Evolutionary conservation across 2,113 vertebrate genomes (phyloP).

Genomic region (Paramormyrops kingsleyae): DNA sequence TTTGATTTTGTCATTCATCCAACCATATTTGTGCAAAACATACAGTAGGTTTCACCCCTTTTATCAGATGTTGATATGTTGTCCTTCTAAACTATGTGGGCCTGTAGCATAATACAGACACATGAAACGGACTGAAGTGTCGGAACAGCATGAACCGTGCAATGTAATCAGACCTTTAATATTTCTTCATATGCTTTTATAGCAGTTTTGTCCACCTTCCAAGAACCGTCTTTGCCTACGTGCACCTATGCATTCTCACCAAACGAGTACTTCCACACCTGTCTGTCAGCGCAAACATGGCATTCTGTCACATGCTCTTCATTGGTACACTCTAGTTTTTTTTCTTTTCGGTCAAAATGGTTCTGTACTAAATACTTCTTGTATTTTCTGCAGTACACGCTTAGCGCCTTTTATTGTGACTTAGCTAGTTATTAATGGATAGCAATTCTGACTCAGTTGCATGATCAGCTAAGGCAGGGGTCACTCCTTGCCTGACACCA

Average conservation of each 20-base stretch:
- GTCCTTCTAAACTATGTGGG: not conserved
- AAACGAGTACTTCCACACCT: not conserved
- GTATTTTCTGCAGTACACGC: not conserved
- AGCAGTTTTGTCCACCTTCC: not conserved
- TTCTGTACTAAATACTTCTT: not conserved
- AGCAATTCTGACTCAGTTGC: not conserved
- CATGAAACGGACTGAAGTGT: not conserved
- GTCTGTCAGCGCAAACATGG: not conserved
- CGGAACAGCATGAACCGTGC: not conserved
- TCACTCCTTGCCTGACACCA: not conserved
- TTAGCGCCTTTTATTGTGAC: not conserved
- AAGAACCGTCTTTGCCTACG: not conserved
- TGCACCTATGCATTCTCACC: not conserved
- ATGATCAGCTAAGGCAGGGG: not conserved
- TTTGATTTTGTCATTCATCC: not conserved
- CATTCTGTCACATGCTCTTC: not conserved
- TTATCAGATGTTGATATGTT: not conserved
- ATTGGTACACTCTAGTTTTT: not conserved
- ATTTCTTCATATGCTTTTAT: not conserved
- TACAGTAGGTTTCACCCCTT: not conserved
- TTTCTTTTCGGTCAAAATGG: not conserved
- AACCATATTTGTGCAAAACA: not conserved
- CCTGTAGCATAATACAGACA: not conserved
- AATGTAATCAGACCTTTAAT: not conserved
- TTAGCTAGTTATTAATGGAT: not conserved